Base-by-base conservation (phyloP, 2,888 invertebrate species). In the Himalopsyche japonica region DNA sequence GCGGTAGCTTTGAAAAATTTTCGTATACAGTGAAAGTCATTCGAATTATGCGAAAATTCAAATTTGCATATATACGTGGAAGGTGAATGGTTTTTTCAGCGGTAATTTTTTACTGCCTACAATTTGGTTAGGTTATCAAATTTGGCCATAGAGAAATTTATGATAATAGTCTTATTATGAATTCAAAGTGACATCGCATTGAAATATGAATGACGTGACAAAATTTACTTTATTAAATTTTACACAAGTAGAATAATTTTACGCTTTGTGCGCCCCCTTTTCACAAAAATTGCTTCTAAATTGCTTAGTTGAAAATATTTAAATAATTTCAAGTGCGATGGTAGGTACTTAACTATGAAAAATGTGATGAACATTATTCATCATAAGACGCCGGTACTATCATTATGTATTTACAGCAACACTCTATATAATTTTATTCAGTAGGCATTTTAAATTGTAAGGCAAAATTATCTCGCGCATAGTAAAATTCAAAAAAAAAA, bases 171-270 rank as follows among this genome's bases (percentile, higher is more conserved):
- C 70, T 70, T 70, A 70, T 70, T 70, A 70, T 70, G 70, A 70
- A 70, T 70, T 70, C 70, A 70, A 70, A 70, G 70, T 70, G 70
- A 70, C 70, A 70, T 70, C 70, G 70, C 70, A 70, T 70, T 70
- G 70, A 70, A 70, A 70, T 70, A 70, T 70, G 70, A 70, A 70
- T 70, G 70, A 70, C 70, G 70, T 70, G 70, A 70, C 70, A 70
- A 20, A 70, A 70, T 70, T 70, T 70, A 70, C 70, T 70, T 70
- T 70, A 70, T 70, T 70, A 70, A 70, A 70, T 70, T 70, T 70
- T 70, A 27, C 27, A 70, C 70, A 70, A 70, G 70, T 70, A 70
- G 70, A 70, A 70, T 70, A 70, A 70, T 70, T 70, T 70, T 70
- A 70, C 27, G 70, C 70, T 70, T 27, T 70, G 15, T 70, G 70